Conservation (phyloP, 2,797 vertebrate genomes). For the Triplophysa bombifrons region DNA sequence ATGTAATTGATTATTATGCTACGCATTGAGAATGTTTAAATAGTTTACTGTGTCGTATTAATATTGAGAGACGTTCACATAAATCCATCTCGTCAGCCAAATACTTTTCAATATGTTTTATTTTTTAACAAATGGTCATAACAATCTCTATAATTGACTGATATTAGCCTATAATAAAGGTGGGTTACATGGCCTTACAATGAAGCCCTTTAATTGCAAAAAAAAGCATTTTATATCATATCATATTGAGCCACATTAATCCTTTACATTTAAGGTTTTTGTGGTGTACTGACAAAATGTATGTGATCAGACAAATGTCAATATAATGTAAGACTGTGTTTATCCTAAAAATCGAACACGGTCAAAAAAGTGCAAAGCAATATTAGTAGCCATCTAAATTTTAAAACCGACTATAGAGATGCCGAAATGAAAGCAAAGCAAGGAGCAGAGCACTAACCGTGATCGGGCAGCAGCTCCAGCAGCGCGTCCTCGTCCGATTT, state of each 20-base stretch:
- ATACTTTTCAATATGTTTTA: no score
- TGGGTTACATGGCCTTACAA: no score
- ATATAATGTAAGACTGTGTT: background rate
- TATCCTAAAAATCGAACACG: background rate
- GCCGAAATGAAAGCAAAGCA: background rate
- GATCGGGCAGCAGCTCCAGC: conserved; percentile 86
- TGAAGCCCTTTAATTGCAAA: background rate
- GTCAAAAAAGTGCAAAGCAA: background rate
- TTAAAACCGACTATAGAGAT: no score
- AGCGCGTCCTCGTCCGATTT: conserved; percentile 93
- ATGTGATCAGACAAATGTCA: background rate
- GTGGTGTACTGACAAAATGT: background rate
- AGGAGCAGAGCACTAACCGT: conserved; percentile 82
- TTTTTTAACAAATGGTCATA: background rate
- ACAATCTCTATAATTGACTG: background rate
- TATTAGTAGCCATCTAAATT: background rate
- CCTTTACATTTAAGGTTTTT: background rate
- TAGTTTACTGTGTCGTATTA: background rate
- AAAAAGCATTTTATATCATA: background rate
- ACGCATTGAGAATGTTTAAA: background rate
- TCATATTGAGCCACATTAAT: background rate
- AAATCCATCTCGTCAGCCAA: background rate
- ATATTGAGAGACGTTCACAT: background rate
- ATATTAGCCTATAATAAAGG: background rate
- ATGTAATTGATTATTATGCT: background rate